These are phyloP conservation scores for Thermophis baileyi DNA, from an alignment of 2,113 vertebrate genomes.

Conservation along the genomic window DNA sequence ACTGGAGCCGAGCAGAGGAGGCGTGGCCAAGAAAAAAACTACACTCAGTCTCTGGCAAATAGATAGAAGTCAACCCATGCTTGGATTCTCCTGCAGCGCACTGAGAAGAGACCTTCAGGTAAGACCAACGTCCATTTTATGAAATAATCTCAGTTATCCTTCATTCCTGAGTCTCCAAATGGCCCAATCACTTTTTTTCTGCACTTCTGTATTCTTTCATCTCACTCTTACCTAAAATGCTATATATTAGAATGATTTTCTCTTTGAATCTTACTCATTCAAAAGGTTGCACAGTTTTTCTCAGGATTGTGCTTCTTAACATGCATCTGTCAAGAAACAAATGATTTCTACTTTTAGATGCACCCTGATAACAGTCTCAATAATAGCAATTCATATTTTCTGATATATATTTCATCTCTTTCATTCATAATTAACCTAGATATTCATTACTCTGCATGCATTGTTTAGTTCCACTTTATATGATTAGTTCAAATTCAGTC, in stretches of 20 bases:
- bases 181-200: not conserved
- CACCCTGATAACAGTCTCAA: not conserved
- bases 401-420: not conserved
- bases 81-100: too few species aligned
- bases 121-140: too few species aligned
- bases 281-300: not conserved
- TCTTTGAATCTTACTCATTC: not conserved
- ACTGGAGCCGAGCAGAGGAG: too few species aligned
- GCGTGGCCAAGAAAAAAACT: too few species aligned
- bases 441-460: not conserved
- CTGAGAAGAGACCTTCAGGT: too few species aligned
- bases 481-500: not conserved
- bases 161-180: not conserved
- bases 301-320: not conserved
- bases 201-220: not conserved
- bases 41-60: too few species aligned
- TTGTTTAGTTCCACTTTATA: not conserved
- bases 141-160: not conserved
- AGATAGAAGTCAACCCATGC: too few species aligned
- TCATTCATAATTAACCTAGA: not conserved
- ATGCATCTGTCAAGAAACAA: not conserved
- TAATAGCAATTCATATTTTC: not conserved
- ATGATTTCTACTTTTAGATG: not conserved
- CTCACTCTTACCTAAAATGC: not conserved
- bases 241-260: not conserved